Percentiles rank a stretch among this genome's conserved stretches.
These are phyloP conservation scores for Napeogenes inachia DNA, from an alignment of 2,888 invertebrate genomes.

Conservation along the genomic window DNA sequence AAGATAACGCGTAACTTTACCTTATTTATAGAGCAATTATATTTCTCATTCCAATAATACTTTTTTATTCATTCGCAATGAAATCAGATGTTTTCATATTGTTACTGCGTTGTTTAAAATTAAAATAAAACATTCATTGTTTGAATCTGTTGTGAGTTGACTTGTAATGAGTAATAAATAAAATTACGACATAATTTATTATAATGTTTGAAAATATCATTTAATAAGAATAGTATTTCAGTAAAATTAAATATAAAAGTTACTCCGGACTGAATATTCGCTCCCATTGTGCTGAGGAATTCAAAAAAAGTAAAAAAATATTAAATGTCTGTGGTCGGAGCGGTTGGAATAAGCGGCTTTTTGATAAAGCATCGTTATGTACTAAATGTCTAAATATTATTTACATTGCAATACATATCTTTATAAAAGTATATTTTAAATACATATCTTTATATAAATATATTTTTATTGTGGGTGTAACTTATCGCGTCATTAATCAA, in stretches of 20 bases:
- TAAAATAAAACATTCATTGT: constrained; percentile 36
- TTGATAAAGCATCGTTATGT: constrained; percentile 1
- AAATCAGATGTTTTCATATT: constrained; percentile 29
- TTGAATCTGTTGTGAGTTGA: constrained; percentile 24
- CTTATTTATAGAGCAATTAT: background rate
- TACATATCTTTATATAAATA: constrained; percentile 10
- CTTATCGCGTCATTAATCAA: constrained; percentile 51
- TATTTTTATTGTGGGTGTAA: constrained; percentile 16
- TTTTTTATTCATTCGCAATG: constrained; percentile 23
- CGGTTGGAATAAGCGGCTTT: constrained; percentile 12
- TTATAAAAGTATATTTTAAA: background rate
- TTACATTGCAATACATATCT: background rate
- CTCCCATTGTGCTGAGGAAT: constrained; percentile 13
- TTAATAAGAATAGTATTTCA: constrained; percentile 9
- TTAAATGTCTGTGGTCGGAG: constrained; percentile 19
- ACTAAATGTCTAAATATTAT: background rate
- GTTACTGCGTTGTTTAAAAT: constrained; percentile 29
- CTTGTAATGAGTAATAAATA: constrained; percentile 29
- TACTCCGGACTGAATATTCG: constrained; percentile 9
- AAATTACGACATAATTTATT: constrained; percentile 25
- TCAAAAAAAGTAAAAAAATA: constrained; percentile 13
- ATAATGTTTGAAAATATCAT: constrained; percentile 12
- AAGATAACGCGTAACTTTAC: too few relatives aligned
- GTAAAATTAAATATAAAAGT: constrained; percentile 5
- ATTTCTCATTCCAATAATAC: constrained; percentile 8